phyloP scores from a whole-genome alignment of 2,797 vertebrate species.

The Arnoldichthys spilopterus region DNA sequence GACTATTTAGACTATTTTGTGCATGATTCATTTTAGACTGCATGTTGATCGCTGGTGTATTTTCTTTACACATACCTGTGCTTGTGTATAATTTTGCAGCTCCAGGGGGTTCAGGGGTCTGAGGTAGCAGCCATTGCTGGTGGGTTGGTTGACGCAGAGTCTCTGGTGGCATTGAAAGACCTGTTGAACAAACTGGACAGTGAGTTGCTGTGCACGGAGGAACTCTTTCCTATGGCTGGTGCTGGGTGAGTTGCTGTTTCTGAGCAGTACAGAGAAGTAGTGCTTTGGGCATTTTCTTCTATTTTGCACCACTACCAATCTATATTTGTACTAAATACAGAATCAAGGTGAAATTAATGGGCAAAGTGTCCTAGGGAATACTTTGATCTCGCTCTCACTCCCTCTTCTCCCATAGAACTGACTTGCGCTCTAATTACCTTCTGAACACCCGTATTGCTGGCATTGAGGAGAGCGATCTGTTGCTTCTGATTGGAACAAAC shows the following conservation, averaged over 20 bases:
- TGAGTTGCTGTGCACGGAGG: slow-evolving; percentile 92
- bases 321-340: background rate
- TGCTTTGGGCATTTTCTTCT: background rate
- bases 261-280: background rate
- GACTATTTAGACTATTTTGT: background rate
- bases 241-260: slow-evolving; percentile 69
- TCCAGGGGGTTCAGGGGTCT: slow-evolving; percentile 86
- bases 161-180: slow-evolving; percentile 91
- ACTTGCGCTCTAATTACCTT: slow-evolving; percentile 96
- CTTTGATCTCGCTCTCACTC: background rate
- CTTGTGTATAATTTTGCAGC: slow-evolving; percentile 63
- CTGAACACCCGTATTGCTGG: slow-evolving; percentile 92
- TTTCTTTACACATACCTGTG: background rate
- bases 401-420: slow-evolving; percentile 77
- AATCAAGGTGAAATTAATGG: background rate
- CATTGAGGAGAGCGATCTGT: slow-evolving; percentile 91
- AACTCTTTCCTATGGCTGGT: slow-evolving; percentile 87
- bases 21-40: too few relatives aligned
- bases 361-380: background rate
- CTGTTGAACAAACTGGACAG: slow-evolving; percentile 90
- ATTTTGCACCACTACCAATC: too few relatives aligned
- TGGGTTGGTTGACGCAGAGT: slow-evolving; percentile 93
- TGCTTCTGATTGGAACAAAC: slow-evolving; percentile 94
- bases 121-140: slow-evolving; percentile 90
- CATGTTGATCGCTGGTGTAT: background rate